Evolutionary conservation across 2,113 vertebrate genomes (phyloP), one percentile per base, ranked within the genome.

Genomic region (Saccopteryx bilineata): DNA sequence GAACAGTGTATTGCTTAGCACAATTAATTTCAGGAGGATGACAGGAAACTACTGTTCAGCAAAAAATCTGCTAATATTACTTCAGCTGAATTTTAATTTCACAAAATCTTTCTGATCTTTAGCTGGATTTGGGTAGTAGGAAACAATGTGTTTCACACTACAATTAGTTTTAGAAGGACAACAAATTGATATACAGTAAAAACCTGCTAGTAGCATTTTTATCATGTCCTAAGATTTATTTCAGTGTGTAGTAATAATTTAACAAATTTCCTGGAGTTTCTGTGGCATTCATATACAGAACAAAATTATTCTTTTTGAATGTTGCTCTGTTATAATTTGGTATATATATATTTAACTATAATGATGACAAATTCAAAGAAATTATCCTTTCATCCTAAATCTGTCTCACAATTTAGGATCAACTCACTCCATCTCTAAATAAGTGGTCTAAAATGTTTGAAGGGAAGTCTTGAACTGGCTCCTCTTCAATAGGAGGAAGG

Each of bases 31-130:
- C 50, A 78, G 50, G 93, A 89, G 28, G 39, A 56, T 1, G 72
- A n/a, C 15, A 89, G 92, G 74, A 74, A 93, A 60, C 83, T 68
- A 90, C 78, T 83, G 60, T 61, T 50, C n/a, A 31, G 31, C n/a
- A 50, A 71, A 88, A 88, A 91, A 17, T 60, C 54, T 95, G 58
- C 58, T 92, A 75, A 92, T 79, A 28, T 1, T 6, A 69, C 33
- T 83, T 83, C 21, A 24, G 28, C 31, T 89, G 60, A 89, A 76
- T 89, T 87, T 95, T 31, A 88, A 24, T 90, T 87, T 92, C 19
- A 28, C 7, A 24, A 50, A 31, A 85, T 1, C 12, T 66, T 58
- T 66, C 69, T 33, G 50, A 80, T 83, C 76, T 17, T 83, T 33
- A 56, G 3, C 28, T 39, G n/a, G 69, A 48, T 83, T 21, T 52